These are phyloP conservation scores for Eumacrocentrus americanus DNA, from an alignment of 2,888 invertebrate genomes.

Conservation along the genomic window DNA sequence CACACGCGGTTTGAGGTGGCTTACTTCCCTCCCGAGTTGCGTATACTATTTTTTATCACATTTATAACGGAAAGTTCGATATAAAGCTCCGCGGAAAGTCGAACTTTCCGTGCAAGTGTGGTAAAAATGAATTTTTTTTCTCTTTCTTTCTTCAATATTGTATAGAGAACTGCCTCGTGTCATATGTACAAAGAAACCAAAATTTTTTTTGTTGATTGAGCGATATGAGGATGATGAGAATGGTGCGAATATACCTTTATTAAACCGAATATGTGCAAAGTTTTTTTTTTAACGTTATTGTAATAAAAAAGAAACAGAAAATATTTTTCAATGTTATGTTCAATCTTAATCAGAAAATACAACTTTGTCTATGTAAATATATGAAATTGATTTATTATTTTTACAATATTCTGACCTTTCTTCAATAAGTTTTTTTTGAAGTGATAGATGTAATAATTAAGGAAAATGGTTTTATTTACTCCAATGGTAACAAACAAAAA, in stretches of 20 bases:
- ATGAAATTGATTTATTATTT: not conserved
- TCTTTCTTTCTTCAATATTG: not conserved
- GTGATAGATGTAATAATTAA: no score
- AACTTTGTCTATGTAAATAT: not conserved
- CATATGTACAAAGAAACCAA: slow-evolving; percentile 8
- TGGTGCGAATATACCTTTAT: not conserved
- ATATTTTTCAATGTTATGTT: slow-evolving; percentile 41
- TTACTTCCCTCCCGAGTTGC: no score
- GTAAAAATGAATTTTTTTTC: slow-evolving; percentile 24
- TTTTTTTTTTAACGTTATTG: slow-evolving; percentile 45
- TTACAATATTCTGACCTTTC: not conserved
- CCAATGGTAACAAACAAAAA: no score
- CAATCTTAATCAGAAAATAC: slow-evolving; percentile 27
- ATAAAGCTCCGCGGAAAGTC: slow-evolving; percentile 25
- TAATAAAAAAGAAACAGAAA: slow-evolving; percentile 34
- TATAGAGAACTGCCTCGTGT: not conserved
- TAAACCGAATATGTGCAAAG: slow-evolving; percentile 47
- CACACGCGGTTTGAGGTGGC: no score
- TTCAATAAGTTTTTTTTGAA: no score
- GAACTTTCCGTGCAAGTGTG: slow-evolving; percentile 7
- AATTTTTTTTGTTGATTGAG: not conserved
- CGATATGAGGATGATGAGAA: not conserved
- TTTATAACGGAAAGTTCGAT: slow-evolving; percentile 26
- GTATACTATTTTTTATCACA: no score
- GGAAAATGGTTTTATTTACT: no score